Percentiles rank a stretch among this genome's conserved stretches.
These are phyloP conservation scores for Rana temporaria DNA, from an alignment of 2,113 vertebrate species.

Conservation along the genomic window DNA sequence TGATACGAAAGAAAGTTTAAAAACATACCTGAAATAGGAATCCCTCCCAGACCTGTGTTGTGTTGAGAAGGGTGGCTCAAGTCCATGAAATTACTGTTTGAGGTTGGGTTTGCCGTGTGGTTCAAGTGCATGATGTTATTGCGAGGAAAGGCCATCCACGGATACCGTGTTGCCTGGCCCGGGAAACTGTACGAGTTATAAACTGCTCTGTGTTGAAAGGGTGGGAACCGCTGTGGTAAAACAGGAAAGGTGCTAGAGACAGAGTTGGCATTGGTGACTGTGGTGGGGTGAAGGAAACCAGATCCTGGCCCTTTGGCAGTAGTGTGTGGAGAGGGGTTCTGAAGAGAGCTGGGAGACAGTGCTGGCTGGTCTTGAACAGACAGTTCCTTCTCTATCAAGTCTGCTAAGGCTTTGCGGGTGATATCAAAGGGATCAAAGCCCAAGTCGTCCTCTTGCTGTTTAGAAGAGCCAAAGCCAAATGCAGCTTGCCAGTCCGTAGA, in stretches of 20 bases:
- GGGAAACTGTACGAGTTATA: constrained; percentile 97
- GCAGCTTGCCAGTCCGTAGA: constrained; percentile 99
- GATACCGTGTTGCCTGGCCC: constrained; percentile 89
- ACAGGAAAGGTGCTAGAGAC: constrained; percentile 87
- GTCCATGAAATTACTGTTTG: constrained; percentile 98
- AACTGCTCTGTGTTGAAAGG: constrained; percentile 94
- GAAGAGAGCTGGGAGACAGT: constrained; percentile 77
- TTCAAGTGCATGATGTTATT: constrained; percentile 96
- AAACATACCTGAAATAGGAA: constrained; percentile 95
- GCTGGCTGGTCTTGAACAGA: constrained; percentile 92
- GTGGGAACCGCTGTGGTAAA: constrained; percentile 88
- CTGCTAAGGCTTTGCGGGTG: constrained; percentile 97
- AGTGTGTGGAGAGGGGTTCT: constrained; percentile 81
- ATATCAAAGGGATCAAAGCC: constrained; percentile 99
- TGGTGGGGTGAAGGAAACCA: constrained; percentile 80
- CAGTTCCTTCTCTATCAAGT: constrained; percentile 98
- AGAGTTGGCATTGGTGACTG: constrained; percentile 82
- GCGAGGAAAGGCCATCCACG: constrained; percentile 92
- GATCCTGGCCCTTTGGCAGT: constrained; percentile 82
- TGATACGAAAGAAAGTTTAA: no score
- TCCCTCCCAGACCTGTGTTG: constrained; percentile 97
- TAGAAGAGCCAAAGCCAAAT: constrained; percentile 97
- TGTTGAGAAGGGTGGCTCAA: constrained; percentile 94
- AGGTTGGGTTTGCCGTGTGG: constrained; percentile 92
- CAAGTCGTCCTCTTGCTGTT: constrained; percentile 97